Percentiles rank a stretch among this genome's conserved stretches.
phyloP scores from a whole-genome alignment of 92 coral and sea anemone species.

The Paragorgia papillata region DNA sequence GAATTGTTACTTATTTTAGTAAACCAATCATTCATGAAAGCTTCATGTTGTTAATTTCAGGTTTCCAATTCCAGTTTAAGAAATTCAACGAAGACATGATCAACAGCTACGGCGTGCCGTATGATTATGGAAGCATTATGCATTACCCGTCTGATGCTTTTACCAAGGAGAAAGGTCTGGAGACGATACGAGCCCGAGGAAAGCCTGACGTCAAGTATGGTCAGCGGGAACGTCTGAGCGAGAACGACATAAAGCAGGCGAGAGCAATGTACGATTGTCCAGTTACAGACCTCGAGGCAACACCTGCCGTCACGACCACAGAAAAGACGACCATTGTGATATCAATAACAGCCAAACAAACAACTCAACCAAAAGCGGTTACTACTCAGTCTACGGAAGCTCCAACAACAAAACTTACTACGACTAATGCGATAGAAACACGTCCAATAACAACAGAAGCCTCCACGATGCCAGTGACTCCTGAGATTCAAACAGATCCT shows the following conservation, averaged over 20 bases:
- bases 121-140: slow-evolving; percentile 31
- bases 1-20: too few species aligned
- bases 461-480: not conserved
- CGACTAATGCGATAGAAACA: slow-evolving; percentile 4
- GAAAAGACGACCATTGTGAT: not conserved
- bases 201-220: slow-evolving; percentile 34
- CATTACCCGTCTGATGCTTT: slow-evolving; percentile 37
- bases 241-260: slow-evolving; percentile 23
- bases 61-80: slow-evolving; percentile 27
- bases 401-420: slow-evolving; percentile 5
- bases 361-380: not conserved
- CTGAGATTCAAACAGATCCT: slow-evolving; percentile 2
- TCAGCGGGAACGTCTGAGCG: slow-evolving; percentile 21
- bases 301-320: not conserved
- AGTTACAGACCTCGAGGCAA: slow-evolving; percentile 22
- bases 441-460: not conserved
- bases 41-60: not conserved
- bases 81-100: slow-evolving; percentile 23
- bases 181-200: slow-evolving; percentile 20
- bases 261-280: slow-evolving; percentile 39
- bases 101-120: slow-evolving; percentile 23
- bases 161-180: slow-evolving; percentile 35
- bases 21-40: not conserved
- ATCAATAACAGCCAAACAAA: not conserved
- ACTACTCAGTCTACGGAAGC: not conserved